Evolutionary conservation across 2,797 vertebrate species (phyloP), one percentile per base, ranked within the genome.

Genomic region (Pangasius mekongensis): DNA sequence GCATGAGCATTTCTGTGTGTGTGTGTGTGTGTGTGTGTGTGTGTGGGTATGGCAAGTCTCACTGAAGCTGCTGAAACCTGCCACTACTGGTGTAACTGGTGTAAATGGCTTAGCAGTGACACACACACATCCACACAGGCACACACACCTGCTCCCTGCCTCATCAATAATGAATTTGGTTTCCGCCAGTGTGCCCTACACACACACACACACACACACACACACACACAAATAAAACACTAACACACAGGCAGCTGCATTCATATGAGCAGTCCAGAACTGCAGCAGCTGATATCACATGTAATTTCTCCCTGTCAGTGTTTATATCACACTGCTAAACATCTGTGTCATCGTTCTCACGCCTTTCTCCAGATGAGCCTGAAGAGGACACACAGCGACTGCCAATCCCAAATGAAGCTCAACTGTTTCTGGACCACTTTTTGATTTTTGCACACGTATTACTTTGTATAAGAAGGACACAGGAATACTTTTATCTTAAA

Each of bases 81-180:
- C 67, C 64, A 62, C 64, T 73, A 69, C 52, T 52, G 66, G 67
- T 74, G 67, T 86, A 86, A 89, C 74, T 62, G 54, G 69, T 74
- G 78, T 82, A 86, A 89, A 24, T 47, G 66, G 84, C 71, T 67
- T 52, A 88, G 49, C 84, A 36, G 84, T 83, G 67, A 84, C 56
- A 84, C 73, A 77, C 71, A 83, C 83, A 76, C 30, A 77, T 8
- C 9, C 74, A 86, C 84, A 87, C n/a, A 88, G 30, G 39, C 83
- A 84, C 52, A 85, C 80, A 89, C 90, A 89, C 87, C 76, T 89
- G 90, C 87, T 91, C 84, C 52, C 82, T 78, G 74, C 62, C 39
- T 90, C 89, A 90, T 90, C 89, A 91, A 90, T 91, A 91, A 91
- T 91, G 86, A 60, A 90, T 85, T 81, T 80, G 74, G 20, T 81